phyloP scores from a whole-genome alignment of 2,797 vertebrate species.

The Bovichtus diacanthus region DNA sequence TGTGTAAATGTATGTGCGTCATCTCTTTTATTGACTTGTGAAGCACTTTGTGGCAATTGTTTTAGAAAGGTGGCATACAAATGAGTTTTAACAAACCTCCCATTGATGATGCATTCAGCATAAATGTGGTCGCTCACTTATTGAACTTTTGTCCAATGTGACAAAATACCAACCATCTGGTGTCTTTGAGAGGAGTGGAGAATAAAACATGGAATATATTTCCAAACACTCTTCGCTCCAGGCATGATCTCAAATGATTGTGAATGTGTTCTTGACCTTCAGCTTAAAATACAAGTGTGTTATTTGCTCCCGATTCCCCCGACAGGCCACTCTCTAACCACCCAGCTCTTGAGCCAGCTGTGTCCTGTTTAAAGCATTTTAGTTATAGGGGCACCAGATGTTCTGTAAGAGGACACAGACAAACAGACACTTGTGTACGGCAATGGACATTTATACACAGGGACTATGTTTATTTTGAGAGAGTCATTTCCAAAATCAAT shows the following conservation, averaged over 20 bases:
- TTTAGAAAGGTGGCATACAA: background rate
- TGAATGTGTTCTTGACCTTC: slow-evolving; percentile 59
- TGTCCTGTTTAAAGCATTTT: slow-evolving; percentile 50
- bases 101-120: background rate
- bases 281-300: slow-evolving; percentile 56
- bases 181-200: slow-evolving; percentile 35
- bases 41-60: slow-evolving; percentile 1
- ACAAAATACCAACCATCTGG: slow-evolving; percentile 59
- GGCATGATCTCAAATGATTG: slow-evolving; percentile 33
- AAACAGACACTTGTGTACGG: background rate
- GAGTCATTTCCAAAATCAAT: background rate
- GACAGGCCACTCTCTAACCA: slow-evolving; percentile 39
- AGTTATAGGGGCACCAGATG: slow-evolving; percentile 51
- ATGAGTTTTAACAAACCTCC: background rate
- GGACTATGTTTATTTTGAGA: background rate
- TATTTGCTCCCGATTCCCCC: slow-evolving; percentile 40
- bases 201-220: slow-evolving; percentile 21
- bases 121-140: background rate
- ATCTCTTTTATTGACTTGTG: background rate
- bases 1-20: background rate
- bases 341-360: slow-evolving; percentile 61
- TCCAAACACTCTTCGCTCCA: slow-evolving; percentile 33
- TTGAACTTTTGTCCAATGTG: background rate
- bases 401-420: slow-evolving; percentile 29
- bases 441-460: background rate